These are phyloP conservation scores for Halocaridina rubra DNA, from an alignment of 2,888 invertebrate species.

Conservation along the genomic window DNA sequence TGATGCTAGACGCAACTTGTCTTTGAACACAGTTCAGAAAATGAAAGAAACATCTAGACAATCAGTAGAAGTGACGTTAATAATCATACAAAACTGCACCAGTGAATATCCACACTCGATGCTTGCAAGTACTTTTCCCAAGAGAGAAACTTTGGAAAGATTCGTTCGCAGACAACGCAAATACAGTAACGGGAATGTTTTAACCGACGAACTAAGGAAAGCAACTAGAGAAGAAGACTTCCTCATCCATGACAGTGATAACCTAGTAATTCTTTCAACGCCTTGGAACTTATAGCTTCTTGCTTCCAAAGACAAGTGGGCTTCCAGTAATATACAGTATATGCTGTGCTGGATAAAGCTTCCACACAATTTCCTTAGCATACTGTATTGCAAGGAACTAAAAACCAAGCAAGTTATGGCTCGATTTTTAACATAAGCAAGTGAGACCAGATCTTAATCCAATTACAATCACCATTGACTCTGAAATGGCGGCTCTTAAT, in stretches of 20 bases:
- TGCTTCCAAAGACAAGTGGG: conserved; percentile 4
- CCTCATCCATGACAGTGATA: background rate
- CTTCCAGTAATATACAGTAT: background rate
- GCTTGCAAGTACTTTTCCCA: background rate
- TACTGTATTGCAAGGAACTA: background rate
- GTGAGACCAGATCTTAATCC: background rate
- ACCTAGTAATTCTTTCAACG: conserved; percentile 6
- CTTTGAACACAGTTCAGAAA: background rate
- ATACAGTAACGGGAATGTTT: background rate
- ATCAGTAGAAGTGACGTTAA: background rate
- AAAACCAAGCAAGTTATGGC: background rate
- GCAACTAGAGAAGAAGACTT: background rate
- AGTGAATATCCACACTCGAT: background rate
- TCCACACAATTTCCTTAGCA: background rate
- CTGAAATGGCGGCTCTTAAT: background rate
- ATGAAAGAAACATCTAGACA: background rate
- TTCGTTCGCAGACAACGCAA: background rate
- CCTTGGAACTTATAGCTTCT: background rate
- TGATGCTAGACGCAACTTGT: background rate
- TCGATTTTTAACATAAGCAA: background rate
- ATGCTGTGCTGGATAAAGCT: background rate
- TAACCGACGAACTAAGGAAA: background rate
- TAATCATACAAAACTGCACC: background rate
- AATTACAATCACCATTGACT: background rate
- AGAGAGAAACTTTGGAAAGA: background rate